Percentiles rank a stretch among this genome's conserved stretches.
phyloP scores from a whole-genome alignment of 2,888 invertebrate species.

The Ommatoiulus sabulosus region DNA sequence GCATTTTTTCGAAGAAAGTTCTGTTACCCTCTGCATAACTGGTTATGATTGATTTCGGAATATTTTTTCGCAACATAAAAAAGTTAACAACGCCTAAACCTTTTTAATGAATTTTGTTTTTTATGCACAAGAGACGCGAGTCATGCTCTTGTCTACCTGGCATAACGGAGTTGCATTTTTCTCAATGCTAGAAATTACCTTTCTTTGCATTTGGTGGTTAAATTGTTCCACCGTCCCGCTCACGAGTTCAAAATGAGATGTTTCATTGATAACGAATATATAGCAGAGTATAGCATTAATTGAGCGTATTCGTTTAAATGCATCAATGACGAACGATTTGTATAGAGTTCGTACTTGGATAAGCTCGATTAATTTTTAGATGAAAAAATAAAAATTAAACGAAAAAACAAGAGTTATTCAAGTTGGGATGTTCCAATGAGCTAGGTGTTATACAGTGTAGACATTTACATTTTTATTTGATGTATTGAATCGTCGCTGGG shows the following conservation, averaged over 20 bases:
- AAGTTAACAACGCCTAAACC: background rate
- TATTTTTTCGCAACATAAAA: conserved; percentile 10
- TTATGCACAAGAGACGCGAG: background rate
- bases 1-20: background rate
- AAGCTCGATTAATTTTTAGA: background rate
- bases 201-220: background rate
- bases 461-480: too few relatives aligned
- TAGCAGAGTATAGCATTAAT: conserved; percentile 9
- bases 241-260: background rate
- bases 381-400: background rate
- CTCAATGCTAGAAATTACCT: background rate
- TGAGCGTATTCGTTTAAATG: background rate
- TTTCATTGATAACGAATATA: conserved; percentile 23
- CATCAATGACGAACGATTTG: background rate
- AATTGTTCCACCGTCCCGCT: background rate
- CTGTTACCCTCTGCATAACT: background rate
- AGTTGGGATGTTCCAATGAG: background rate
- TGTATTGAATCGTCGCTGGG: too few relatives aligned
- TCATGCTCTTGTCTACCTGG: background rate
- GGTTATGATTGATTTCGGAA: background rate
- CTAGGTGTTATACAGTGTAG: too few relatives aligned
- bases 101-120: conserved; percentile 36
- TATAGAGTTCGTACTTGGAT: background rate
- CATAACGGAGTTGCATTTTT: conserved; percentile 2
- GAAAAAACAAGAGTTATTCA: background rate